Evolutionary conservation across 2,113 vertebrate species (phyloP), one percentile per base, ranked within the genome.

Genomic region (Megaleporinus macrocephalus): DNA sequence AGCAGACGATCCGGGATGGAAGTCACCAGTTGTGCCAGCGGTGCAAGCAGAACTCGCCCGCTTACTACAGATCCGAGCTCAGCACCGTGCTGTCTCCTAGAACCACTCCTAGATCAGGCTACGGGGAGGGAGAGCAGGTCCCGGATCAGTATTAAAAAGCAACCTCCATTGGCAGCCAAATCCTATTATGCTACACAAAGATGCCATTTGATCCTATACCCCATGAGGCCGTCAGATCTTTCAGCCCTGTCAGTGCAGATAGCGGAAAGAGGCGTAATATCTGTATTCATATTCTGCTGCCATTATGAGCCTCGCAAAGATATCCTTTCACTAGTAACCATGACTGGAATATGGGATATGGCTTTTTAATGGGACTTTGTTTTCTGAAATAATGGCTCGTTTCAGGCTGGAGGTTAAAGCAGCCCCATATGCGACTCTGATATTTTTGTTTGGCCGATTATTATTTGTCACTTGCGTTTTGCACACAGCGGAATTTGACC

Each of bases 21-120:
- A 79, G 59, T 76, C 36, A 83, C 72, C 81, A 80, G 63, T 79
- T n/a, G n/a, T 44, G 65, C 59, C 74, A 41, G 59, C 33, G 36
- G n/a, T 26, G 74, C 14, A 47, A 36, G 51, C 22, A 36, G 57
- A 57, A 15, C 30, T 71, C 69, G 70, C 55, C 41, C 55, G 9
- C 59, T 33, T 16, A 61, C 70, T 16, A 41, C 29, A 9, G 27
- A 57, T 65, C 59, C 15, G 20, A 24, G 15, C 61, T 80, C 55
- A 26, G 57, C 73, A 29, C 27, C n/a, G 47, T 33, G 29, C 22
- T 7, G 4, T 22, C 33, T 18, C 18, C 47, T 41, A 55, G 59
- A 73, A 22, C 14, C 4, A 6, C 13, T 9, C 13, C 41, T 44
- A 61, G 63, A 81, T 79, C 51, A 74, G 71, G 71, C 13, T 82